These are phyloP conservation scores for Erythrocercus mccallii DNA, from an alignment of 2,113 vertebrate species.

Conservation along the genomic window DNA sequence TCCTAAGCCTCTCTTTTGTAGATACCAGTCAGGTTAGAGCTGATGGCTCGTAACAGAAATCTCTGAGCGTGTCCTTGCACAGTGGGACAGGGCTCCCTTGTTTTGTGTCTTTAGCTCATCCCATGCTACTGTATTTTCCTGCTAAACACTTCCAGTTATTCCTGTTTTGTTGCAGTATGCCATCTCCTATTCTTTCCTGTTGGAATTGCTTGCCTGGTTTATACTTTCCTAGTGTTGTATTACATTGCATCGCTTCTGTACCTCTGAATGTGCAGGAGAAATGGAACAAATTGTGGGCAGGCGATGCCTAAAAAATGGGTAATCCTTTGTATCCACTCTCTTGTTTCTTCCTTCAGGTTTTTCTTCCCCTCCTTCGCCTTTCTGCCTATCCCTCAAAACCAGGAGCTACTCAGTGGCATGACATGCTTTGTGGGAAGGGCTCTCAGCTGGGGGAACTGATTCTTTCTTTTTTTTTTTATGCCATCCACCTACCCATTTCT, in stretches of 20 bases:
- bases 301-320: background rate
- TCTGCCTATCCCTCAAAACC: background rate
- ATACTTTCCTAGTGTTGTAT: background rate
- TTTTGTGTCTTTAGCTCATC: constrained; percentile 3
- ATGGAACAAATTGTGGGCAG: background rate
- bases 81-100: background rate
- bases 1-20: background rate
- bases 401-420: background rate
- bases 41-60: background rate
- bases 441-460: background rate
- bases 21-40: background rate
- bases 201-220: constrained; percentile 5
- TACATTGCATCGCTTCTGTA: background rate
- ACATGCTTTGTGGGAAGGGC: background rate
- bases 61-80: accelerated
- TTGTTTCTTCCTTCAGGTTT: background rate
- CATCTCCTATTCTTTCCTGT: background rate
- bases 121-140: background rate
- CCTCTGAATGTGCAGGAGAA: background rate
- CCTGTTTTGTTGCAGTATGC: background rate
- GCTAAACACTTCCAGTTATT: background rate
- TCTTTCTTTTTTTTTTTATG: background rate
- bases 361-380: background rate
- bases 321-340: background rate
- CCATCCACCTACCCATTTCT: background rate